A percentile compares a stretch with the other conserved stretches of the same genome.
Evolutionary conservation across 2,797 vertebrate species (phyloP).

Genomic region (Pteronotus mesoamericanus): DNA sequence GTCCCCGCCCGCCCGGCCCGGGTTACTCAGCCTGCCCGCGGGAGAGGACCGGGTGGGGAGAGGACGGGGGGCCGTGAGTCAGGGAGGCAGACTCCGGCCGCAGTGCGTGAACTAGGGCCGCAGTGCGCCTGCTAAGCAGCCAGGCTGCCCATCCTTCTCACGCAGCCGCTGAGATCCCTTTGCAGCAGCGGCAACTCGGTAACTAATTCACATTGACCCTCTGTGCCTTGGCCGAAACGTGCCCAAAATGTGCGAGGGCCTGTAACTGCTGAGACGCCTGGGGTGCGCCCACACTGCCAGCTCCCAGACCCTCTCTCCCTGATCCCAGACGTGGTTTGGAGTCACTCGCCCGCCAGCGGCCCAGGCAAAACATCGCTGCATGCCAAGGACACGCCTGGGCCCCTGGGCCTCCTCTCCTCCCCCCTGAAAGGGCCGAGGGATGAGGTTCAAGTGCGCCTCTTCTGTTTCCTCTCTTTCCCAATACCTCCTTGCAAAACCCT

Average conservation of each 20-base stretch:
- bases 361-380: not conserved
- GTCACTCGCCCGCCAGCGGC: not conserved
- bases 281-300: not conserved
- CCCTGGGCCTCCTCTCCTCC: too few species aligned
- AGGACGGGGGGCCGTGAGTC: not conserved
- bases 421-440: not conserved
- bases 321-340: not conserved
- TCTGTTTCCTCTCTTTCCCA: not conserved
- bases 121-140: not conserved
- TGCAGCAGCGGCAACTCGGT: not conserved
- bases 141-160: not conserved
- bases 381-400: not conserved
- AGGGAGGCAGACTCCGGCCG: not conserved
- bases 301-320: not conserved
- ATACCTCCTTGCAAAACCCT: not conserved
- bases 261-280: not conserved
- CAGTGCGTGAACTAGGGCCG: not conserved
- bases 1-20: accelerated
- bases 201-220: not conserved
- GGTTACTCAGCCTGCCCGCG: not conserved
- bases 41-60: not conserved
- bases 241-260: not conserved
- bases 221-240: too few species aligned
- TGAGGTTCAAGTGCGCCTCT: not conserved
- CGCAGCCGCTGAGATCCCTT: too few species aligned